phyloP scores from a whole-genome alignment of 2,113 vertebrate species.

The Neolamprologus devosi region DNA sequence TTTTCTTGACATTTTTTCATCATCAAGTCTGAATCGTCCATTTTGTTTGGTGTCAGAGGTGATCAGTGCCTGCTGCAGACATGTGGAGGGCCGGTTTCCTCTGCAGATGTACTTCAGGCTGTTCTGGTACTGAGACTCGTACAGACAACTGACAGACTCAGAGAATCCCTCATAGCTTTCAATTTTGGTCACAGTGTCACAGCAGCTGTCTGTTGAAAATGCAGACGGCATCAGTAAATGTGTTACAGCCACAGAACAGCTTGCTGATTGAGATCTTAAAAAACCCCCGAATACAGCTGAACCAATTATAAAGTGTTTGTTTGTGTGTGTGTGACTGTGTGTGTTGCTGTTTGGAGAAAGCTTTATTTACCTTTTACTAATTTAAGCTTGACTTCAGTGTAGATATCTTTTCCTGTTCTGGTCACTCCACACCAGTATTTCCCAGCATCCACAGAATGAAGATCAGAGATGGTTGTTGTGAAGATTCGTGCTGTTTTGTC shows the following conservation, averaged over 20 bases:
- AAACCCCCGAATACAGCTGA: neutral
- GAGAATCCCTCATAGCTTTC: fast-evolving
- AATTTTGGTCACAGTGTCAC: neutral
- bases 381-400: neutral
- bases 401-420: neutral
- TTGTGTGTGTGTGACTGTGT: neutral
- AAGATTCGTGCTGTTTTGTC: neutral
- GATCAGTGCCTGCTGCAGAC: neutral
- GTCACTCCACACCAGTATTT: neutral
- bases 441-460: fast-evolving
- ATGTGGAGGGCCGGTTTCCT: fast-evolving
- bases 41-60: neutral
- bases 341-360: neutral
- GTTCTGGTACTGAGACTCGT: fast-evolving
- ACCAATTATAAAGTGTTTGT: neutral
- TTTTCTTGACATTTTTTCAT: fast-evolving
- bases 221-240: neutral
- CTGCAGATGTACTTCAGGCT: neutral
- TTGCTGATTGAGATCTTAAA: neutral
- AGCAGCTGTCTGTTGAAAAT: fast-evolving
- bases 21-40: neutral
- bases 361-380: neutral
- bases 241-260: neutral
- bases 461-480: neutral
- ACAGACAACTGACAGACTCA: fast-evolving